These are phyloP conservation scores for Myrmophylax atrothorax DNA, from an alignment of 2,113 vertebrate genomes.

Conservation along the genomic window DNA sequence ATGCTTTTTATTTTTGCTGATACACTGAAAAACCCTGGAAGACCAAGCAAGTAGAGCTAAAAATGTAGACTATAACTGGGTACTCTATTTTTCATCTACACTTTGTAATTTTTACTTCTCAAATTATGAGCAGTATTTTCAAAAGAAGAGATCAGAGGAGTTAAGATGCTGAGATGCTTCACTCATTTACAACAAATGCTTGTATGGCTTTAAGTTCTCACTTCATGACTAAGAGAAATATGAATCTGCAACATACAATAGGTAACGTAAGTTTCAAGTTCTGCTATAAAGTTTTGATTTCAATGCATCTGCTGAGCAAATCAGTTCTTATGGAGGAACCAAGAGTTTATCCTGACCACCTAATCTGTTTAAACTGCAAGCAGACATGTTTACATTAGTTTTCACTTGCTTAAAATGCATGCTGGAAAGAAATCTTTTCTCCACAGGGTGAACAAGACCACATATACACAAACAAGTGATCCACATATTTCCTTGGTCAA, in stretches of 20 bases:
- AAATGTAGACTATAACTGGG: not conserved
- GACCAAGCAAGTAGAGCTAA: not conserved
- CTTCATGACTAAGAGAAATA: not conserved
- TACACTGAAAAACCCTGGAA: not conserved
- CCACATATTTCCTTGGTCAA: not conserved
- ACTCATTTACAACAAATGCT: not conserved
- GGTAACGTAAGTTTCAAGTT: not conserved
- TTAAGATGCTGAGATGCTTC: not conserved
- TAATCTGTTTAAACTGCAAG: not conserved
- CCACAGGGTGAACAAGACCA: not conserved
- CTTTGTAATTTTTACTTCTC: not conserved
- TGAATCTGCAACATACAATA: not conserved
- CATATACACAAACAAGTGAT: not conserved
- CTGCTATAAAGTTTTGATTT: not conserved
- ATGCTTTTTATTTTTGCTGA: not conserved
- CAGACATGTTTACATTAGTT: not conserved
- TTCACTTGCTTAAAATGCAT: conserved; percentile 18
- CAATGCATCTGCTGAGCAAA: not conserved
- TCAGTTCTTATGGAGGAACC: not conserved
- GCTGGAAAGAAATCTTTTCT: not conserved
- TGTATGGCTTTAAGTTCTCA: not conserved
- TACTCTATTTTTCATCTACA: not conserved
- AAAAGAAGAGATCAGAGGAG: not conserved
- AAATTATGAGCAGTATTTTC: not conserved
- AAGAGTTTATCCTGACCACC: not conserved